A percentile compares a stretch with the other conserved stretches of the same genome.
phyloP scores from a whole-genome alignment of 2,888 invertebrate genomes.

The Syrphus vitripennis region DNA sequence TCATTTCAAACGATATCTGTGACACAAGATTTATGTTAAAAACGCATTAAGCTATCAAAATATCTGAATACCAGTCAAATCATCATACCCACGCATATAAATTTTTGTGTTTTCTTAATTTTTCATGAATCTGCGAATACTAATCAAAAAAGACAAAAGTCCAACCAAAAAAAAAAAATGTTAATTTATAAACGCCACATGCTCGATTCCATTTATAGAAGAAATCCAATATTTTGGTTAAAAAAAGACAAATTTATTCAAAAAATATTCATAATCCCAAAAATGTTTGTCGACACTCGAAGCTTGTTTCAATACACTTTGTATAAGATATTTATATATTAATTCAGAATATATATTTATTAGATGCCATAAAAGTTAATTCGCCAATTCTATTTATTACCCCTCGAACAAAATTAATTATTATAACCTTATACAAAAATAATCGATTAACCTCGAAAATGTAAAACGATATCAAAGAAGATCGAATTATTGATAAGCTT shows the following conservation, averaged over 20 bases:
- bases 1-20: not conserved
- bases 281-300: not conserved
- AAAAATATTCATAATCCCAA: constrained; percentile 18
- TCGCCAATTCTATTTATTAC: constrained; percentile 61
- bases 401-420: constrained; percentile 39
- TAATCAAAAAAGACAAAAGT: not conserved
- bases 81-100: constrained; percentile 7
- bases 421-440: constrained; percentile 40
- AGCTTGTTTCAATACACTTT: not conserved
- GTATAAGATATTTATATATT: not conserved
- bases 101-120: not conserved
- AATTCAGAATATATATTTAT: constrained; percentile 30
- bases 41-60: constrained; percentile 1
- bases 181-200: constrained; percentile 12
- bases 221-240: constrained; percentile 2
- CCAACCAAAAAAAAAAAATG: not conserved
- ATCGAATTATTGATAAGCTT: constrained; percentile 37
- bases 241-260: not conserved
- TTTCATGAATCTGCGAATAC: constrained; percentile 14
- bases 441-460: constrained; percentile 7
- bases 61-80: not conserved
- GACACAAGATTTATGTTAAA: constrained; percentile 11
- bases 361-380: constrained; percentile 55
- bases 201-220: not conserved
- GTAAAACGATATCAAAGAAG: constrained; percentile 41